phyloP scores from a whole-genome alignment of 2,888 invertebrate species.

The Gibbula magus region DNA sequence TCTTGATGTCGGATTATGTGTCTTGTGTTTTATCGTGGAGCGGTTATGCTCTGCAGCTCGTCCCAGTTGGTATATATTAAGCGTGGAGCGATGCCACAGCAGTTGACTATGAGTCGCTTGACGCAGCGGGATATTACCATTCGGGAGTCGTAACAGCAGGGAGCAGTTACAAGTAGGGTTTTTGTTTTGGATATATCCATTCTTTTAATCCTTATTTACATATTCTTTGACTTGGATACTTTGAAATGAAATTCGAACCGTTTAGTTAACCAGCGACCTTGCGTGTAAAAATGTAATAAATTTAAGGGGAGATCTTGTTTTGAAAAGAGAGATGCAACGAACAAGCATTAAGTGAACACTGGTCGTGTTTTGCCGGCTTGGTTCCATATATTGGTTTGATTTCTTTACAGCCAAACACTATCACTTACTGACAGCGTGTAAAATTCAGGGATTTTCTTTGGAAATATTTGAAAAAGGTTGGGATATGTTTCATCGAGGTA shows the following conservation, averaged over 20 bases:
- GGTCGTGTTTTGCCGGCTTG: not conserved
- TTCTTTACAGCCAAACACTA: constrained; percentile 3
- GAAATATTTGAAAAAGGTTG: not conserved
- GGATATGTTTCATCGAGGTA: not conserved
- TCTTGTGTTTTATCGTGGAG: not conserved
- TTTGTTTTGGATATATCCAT: not conserved
- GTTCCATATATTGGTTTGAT: not conserved
- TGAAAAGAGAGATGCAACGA: not conserved
- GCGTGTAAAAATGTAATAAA: constrained; percentile 11
- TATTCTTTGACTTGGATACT: not conserved
- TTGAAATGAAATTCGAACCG: not conserved
- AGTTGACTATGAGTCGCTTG: not conserved
- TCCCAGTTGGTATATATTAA: not conserved
- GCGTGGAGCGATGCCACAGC: not conserved
- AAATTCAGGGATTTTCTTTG: not conserved
- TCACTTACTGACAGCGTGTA: not conserved
- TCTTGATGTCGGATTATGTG: constrained; percentile 17
- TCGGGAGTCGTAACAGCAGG: not conserved
- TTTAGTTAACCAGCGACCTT: not conserved
- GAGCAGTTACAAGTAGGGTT: not conserved
- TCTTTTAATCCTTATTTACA: not conserved
- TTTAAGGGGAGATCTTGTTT: constrained; percentile 18
- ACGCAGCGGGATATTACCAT: not conserved
- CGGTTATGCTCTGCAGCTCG: not conserved
- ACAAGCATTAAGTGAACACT: not conserved